A percentile compares a stretch with the other conserved stretches of the same genome.
Evolutionary conservation across 2,888 invertebrate species (phyloP).

Genomic region (Cheilosia urbana): DNA sequence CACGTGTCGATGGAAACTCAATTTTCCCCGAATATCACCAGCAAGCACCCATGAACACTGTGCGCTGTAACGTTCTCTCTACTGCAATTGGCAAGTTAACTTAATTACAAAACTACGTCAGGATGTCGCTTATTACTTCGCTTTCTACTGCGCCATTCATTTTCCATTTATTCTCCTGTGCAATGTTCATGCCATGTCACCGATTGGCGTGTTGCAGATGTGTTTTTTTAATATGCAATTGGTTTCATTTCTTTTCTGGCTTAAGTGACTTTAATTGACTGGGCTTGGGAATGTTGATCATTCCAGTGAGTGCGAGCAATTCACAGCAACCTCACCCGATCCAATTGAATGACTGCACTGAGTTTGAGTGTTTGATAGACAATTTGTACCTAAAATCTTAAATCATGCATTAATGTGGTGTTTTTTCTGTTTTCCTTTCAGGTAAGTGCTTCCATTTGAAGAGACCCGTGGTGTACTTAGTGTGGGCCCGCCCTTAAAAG

Average conservation of each 20-base stretch:
- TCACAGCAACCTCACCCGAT: constrained; percentile 22
- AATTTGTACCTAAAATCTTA: constrained; percentile 10
- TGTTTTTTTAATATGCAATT: constrained; percentile 54
- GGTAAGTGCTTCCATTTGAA: constrained; percentile 50
- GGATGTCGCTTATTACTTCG: constrained; percentile 71
- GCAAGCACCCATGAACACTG: neutral
- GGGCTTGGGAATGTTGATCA: constrained; percentile 44
- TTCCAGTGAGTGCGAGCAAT: constrained; percentile 16
- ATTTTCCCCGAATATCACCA: constrained; percentile 38
- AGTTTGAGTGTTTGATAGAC: constrained; percentile 14
- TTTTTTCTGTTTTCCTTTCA: constrained; percentile 41
- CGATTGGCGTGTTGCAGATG: constrained; percentile 49
- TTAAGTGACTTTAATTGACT: constrained; percentile 49
- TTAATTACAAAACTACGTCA: constrained; percentile 69
- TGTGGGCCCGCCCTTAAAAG: constrained; percentile 24
- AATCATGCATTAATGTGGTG: constrained; percentile 37
- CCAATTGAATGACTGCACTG: neutral
- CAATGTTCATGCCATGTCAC: constrained; percentile 24
- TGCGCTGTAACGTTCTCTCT: constrained; percentile 11
- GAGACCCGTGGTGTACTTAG: constrained; percentile 3
- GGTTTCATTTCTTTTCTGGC: constrained; percentile 12
- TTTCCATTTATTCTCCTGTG: neutral
- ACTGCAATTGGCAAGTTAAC: constrained; percentile 67
- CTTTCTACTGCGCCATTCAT: constrained; percentile 30
- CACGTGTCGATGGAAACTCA: constrained; percentile 51